These are phyloP conservation scores for Temnothorax longispinosus DNA, from an alignment of 1,140 invertebrate genomes.

Conservation along the genomic window DNA sequence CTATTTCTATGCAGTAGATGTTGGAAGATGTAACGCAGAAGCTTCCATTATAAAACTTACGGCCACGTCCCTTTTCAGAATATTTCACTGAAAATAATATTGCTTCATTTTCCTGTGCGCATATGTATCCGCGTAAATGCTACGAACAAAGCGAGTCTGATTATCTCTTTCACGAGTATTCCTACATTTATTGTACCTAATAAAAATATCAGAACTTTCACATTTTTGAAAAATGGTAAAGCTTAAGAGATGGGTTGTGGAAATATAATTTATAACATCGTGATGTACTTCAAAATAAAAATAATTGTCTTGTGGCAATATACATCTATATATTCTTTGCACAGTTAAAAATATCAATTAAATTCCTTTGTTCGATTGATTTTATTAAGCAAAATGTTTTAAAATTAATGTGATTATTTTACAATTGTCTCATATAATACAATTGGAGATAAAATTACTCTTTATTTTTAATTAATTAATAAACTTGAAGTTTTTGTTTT, in stretches of 20 bases:
- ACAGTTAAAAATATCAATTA: neutral
- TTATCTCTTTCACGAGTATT: conserved; percentile 33
- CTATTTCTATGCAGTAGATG: conserved; percentile 33
- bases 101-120: conserved; percentile 8
- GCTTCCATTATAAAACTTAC: conserved; percentile 26
- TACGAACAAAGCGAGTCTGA: conserved; percentile 40
- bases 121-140: neutral
- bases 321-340: neutral
- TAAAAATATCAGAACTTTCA: conserved; percentile 24
- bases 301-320: conserved; percentile 7
- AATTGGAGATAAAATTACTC: neutral
- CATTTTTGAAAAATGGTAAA: neutral
- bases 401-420: neutral
- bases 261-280: conserved; percentile 35
- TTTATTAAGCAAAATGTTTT: neutral
- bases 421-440: neutral
- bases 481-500: neutral
- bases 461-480: neutral
- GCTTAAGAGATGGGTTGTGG: neutral
- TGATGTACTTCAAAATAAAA: neutral
- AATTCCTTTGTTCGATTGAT: neutral
- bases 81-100: conserved; percentile 46
- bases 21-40: conserved; percentile 37
- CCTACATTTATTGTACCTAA: conserved; percentile 23
- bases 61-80: conserved; percentile 22